These are phyloP conservation scores for Eudorcas thomsonii DNA, from an alignment of 2,113 vertebrate species.

Conservation along the genomic window DNA sequence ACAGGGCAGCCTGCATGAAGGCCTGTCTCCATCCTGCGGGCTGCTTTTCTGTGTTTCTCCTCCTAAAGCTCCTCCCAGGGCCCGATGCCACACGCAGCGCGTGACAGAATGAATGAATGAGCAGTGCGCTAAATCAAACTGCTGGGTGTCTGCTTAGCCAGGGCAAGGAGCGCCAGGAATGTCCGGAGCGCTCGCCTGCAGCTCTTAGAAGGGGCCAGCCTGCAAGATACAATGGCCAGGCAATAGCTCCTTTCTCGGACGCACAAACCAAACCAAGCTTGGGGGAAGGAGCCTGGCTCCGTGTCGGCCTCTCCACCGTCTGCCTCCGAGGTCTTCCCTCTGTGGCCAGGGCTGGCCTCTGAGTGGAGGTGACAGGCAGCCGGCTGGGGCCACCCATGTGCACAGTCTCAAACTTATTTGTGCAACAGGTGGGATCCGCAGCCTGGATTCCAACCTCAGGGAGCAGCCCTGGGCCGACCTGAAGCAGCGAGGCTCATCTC, in stretches of 20 bases:
- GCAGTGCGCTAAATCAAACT: background rate
- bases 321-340: background rate
- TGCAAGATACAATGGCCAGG: background rate
- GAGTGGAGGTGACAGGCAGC: slow-evolving; percentile 30
- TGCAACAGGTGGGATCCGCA: background rate
- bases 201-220: background rate
- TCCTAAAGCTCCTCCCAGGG: fast-evolving
- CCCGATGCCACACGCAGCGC: background rate
- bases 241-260: background rate
- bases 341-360: background rate
- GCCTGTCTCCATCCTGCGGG: background rate
- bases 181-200: background rate
- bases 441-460: background rate
- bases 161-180: background rate
- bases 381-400: background rate
- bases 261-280: background rate
- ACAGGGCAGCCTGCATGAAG: fast-evolving
- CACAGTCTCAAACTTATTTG: background rate
- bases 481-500: background rate
- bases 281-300: background rate
- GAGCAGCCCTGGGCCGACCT: background rate
- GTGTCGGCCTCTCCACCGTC: background rate
- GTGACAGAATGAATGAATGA: background rate
- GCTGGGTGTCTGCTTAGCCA: background rate
- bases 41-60: background rate